Evolutionary conservation across 2,113 vertebrate species (phyloP), one percentile per base, ranked within the genome.

Genomic region (Clinocottus analis): DNA sequence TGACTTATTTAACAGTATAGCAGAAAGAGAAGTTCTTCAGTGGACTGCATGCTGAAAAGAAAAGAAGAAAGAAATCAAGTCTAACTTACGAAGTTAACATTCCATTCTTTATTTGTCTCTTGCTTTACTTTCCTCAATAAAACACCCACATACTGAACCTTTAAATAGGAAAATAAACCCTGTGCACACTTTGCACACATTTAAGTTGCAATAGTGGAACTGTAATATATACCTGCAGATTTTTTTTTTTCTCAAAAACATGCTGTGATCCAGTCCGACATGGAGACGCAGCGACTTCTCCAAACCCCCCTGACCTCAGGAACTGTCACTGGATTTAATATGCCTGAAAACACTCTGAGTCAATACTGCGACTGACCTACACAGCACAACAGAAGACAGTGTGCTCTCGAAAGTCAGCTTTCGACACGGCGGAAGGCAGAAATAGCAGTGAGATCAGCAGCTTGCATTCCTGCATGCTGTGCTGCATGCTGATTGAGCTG

Each of bases 401-500:
- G 80, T 70, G 82, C 88, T 78, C 78, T 35, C 81, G 83, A 91
- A 92, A 69, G 84, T 87, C 89, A 76, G 86, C 87, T 88, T 89
- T 83, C 79, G 79, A 90, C 80, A 77, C 49, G 9, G 72, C 29
- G 11, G 79, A 84, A 84, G 72, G 88, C 80, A 89, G 82, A 90
- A 92, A 92, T 87, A 91, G 90, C 87, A 82, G 73, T 3, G 29
- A 87, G 88, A 92, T 89, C 87, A 85, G 85, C 85, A 74, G 70
- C 79, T 74, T 80, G 77, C 72, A 53, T 79, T 71, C 67, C 64
- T 79, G 83, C 79, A 75, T 83, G 85, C 80, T 79, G 75, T 49
- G 71, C 84, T 82, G 90, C 88, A 92, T 93, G 83, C 91, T 91
- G 90, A 94, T 93, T 84, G 84, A 86, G 75, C 83, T 79, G 80